phyloP scores from a whole-genome alignment of 2,888 invertebrate species.

The Embidobia sp. region DNA sequence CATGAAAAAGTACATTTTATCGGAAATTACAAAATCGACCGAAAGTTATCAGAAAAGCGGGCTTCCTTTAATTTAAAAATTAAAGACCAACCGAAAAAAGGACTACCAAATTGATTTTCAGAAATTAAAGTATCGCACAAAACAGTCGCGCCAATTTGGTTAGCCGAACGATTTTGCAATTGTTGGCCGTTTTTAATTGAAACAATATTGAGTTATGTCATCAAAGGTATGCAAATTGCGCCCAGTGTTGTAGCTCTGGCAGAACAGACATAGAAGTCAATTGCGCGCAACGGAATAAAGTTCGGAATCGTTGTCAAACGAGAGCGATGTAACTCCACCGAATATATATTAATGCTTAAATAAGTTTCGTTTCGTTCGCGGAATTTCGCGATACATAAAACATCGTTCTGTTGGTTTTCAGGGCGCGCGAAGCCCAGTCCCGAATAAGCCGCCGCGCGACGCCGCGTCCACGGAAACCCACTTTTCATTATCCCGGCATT shows the following conservation, averaged over 20 bases:
- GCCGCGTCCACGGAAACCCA: constrained; percentile 15
- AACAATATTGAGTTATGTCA: constrained; percentile 53
- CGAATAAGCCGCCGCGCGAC: constrained; percentile 1
- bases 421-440: too few relatives aligned
- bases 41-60: too few relatives aligned
- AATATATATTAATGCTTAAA: constrained; percentile 40
- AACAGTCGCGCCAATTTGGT: background rate
- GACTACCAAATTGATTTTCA: background rate
- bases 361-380: background rate
- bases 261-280: constrained; percentile 38
- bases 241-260: constrained; percentile 32
- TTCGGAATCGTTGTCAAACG: constrained; percentile 21
- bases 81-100: background rate
- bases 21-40: too few relatives aligned
- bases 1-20: too few relatives aligned
- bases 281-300: constrained; percentile 30
- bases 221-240: constrained; percentile 57
- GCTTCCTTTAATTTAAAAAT: too few relatives aligned
- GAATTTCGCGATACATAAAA: constrained; percentile 31
- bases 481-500: constrained; percentile 13
- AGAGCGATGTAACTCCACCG: constrained; percentile 3
- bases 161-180: constrained; percentile 6
- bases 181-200: constrained; percentile 49
- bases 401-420: constrained; percentile 12
- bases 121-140: constrained; percentile 4